Evolutionary conservation across 2,888 invertebrate species (phyloP).

Genomic region (Clivina fossor): DNA sequence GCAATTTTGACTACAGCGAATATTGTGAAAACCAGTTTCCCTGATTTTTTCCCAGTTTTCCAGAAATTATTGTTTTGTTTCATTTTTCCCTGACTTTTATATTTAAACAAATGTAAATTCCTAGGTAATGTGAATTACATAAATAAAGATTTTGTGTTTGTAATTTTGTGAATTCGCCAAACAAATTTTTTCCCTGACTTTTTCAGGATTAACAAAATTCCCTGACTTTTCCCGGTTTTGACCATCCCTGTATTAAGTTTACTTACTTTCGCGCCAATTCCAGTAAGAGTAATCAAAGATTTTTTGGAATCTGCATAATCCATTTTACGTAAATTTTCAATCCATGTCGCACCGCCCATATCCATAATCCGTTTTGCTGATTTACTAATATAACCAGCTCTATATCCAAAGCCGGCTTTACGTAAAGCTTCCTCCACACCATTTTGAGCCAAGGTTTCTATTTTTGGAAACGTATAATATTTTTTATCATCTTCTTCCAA

Average conservation of each 20-base stretch:
- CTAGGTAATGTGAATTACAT: too few relatives aligned
- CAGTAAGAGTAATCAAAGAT: conserved; percentile 76
- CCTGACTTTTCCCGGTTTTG: too few relatives aligned
- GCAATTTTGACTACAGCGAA: too few relatives aligned
- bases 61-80: too few relatives aligned
- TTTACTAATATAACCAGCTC: conserved; percentile 82
- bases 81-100: too few relatives aligned
- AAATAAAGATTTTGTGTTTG: too few relatives aligned
- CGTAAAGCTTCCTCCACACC: conserved; percentile 73
- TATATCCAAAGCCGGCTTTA: conserved; percentile 79
- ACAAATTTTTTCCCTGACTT: too few relatives aligned
- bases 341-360: conserved; percentile 74
- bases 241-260: conserved; percentile 15
- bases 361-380: conserved; percentile 69
- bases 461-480: conserved; percentile 81
- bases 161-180: too few relatives aligned
- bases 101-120: too few relatives aligned
- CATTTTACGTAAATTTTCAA: conserved; percentile 65
- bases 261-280: conserved; percentile 88
- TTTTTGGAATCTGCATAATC: conserved; percentile 72
- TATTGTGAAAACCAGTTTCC: too few relatives aligned
- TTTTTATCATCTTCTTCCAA: conserved; percentile 63
- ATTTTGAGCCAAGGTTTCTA: conserved; percentile 61
- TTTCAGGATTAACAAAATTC: too few relatives aligned
- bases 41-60: too few relatives aligned